Evolutionary conservation across 2,888 invertebrate species (phyloP), one percentile per base, ranked within the genome.

Genomic region (Drosophila ustulata): DNA sequence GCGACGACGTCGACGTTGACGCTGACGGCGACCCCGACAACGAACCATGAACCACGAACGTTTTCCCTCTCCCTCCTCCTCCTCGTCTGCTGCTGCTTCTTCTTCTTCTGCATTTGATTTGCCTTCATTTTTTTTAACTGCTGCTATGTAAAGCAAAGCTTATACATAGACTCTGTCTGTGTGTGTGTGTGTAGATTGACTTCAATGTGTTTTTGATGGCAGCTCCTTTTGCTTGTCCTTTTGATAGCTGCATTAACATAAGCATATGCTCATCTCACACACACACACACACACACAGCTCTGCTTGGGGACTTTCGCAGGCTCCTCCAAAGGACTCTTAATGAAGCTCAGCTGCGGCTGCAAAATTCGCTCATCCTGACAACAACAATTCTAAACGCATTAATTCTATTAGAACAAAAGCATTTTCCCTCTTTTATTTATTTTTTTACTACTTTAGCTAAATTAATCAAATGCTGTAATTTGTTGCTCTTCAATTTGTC

Each of bases 101-200:
- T 32, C 52, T 53, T 32, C 57, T 41, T 62, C 23, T 62, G 25
- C 55, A 51, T 66, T 49, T 41, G 66, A 63, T 63, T 66, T 67
- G 72, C 66, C 58, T 72, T 71, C 62, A 58, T 71, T 72, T 72
- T 58, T 62, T 52, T 46, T 47, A 55, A 8, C 13, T 56, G 30
- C 25, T 49, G 49, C 43, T 75, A 69, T 74, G 41, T 75, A 70
- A 57, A 64, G 52, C 59, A 26, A 26, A 34, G 18, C 8, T 50
- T 30, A 18, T 61, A 66, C 30, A 55, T 57, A 68, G n/a, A 37
- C n/a, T 4, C 18, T 41, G 13, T 13, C n/a, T 43, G 18, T n/a
- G 25, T 26, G 28, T 18, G 28, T 18, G n/a, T 43, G n/a, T 43
- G 13, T 18, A 18, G 50, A 11, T 7, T 4, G 25, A 8, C 45